Evolutionary conservation across 2,797 vertebrate species (phyloP), one percentile per base, ranked within the genome.

Genomic region (Valencia hispanica): DNA sequence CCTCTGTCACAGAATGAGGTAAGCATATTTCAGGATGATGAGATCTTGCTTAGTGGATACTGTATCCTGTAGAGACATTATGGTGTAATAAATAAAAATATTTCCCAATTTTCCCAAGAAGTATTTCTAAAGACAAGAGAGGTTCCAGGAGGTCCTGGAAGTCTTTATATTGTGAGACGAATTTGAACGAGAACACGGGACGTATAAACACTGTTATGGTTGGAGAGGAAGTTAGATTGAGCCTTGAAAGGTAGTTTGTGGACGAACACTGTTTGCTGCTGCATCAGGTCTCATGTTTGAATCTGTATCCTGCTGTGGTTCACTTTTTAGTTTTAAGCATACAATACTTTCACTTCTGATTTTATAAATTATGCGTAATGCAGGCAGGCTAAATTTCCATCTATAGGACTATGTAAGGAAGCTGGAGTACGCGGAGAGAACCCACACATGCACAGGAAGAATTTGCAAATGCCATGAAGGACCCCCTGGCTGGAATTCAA

Each of bases 51-150:
- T 43, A 18, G 73, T 65, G 27, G 18, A 78, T 57, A n/a, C n/a
- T n/a, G n/a, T n/a, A 71, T 88, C 78, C 41, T 32, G 63, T 75
- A 30, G 75, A 47, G 75, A 79, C 63, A 63, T 78, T 71, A 69
- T 72, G 72, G 7, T 18, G 30, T 68, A 68, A 79, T 55, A 69
- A 73, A 81, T 78, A 78, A 77, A 88, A 89, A 86, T 68, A 77
- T 61, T 72, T 27, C 30, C 14, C 8, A 30, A 55, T 76, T 81
- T 79, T 80, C 73, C 78, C 76, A 70, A 81, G 66, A 73, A 86
- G 36, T 69, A 27, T 70, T 81, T 89, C 80, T 88, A 85, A 77
- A 83, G 78, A n/a, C 57, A 55, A 74, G 3, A 51, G 48, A 57
- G 32, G 41, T 55, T 63, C 30, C 70, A 61, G 36, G 80, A 78